Base-by-base conservation (phyloP, 2,888 invertebrate species). In the Entomobrya multifasciata region DNA sequence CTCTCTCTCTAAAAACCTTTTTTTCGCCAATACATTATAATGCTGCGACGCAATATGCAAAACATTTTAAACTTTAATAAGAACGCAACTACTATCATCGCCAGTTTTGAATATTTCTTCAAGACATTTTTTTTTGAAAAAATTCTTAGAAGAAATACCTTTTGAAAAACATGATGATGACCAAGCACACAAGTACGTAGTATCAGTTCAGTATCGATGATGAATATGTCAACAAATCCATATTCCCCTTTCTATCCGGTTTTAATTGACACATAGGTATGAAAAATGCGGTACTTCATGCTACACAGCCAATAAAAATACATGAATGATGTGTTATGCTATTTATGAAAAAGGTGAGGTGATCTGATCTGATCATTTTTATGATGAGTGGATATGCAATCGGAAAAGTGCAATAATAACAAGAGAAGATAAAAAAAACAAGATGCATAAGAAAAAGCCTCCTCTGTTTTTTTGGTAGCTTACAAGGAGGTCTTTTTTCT, bases 81-180 rank as follows among this genome's bases (percentile, higher is more conserved):
- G 36, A 36, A 4, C 36, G 8, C 36, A 4, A 11, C 17, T 11
- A 52, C n/a, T 15, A 65, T 27, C 49, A 17, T n/a, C 52, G 17
- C 22, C 70, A 52, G 57, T 76, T 76, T 76, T 52, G 57, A 55
- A 76, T 55, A 17, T 76, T 57, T 41, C 76, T 57, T 36, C 20
- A 76, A 55, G 57, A 36, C 57, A 36, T 36, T 36, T 36, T 57
- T 36, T 36, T 57, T 76, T 55, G n/a, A 47, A 57, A 57, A 76
- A 76, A 47, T 79, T 82, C 74, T 60, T 62, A 30, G 82, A 74
- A 82, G 36, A 82, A 82, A 74, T 49, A 74, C 72, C 72, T 8
- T 20, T 55, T 36, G 65, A 44, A 74, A 47, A 81, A 81, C 49
- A 82, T 74, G 57, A 36, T 11, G 41, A 76, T 76, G 76, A 55